phyloP scores from a whole-genome alignment of 2,888 invertebrate genomes.

The Oasisia sp. region DNA sequence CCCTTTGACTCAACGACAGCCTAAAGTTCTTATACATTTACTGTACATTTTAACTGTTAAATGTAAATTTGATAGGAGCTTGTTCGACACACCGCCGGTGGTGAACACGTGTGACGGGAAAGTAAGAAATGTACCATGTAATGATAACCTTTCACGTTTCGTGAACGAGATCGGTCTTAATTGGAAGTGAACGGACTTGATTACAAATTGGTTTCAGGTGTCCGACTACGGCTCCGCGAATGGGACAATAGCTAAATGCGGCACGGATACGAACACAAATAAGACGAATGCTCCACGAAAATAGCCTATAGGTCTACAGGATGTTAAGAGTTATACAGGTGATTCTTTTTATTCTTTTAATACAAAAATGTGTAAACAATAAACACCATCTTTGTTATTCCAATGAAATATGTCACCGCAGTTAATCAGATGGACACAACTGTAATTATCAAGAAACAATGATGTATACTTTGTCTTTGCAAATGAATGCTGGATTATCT shows the following conservation, averaged over 20 bases:
- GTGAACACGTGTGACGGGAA: background rate
- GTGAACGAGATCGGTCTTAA: background rate
- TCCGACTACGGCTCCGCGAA: background rate
- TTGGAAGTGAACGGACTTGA: background rate
- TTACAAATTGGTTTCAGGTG: slow-evolving; percentile 13
- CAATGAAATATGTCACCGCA: too few species aligned
- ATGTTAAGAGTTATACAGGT: too few species aligned
- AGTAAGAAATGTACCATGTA: background rate
- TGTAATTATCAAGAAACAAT: too few species aligned
- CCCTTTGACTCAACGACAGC: too few species aligned
- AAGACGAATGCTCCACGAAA: background rate
- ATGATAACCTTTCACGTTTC: slow-evolving; percentile 11
- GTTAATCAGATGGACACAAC: too few species aligned
- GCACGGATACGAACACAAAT: background rate
- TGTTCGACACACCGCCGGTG: background rate
- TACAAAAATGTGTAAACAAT: too few species aligned
- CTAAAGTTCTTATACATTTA: too few species aligned
- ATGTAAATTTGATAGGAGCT: background rate
- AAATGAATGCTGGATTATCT: too few species aligned
- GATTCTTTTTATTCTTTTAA: too few species aligned
- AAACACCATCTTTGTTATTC: too few species aligned
- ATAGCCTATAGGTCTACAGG: background rate
- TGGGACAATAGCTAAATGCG: background rate
- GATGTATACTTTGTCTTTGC: too few species aligned
- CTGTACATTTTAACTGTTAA: background rate